Percentiles rank a stretch among this genome's conserved stretches.
Evolutionary conservation across 2,797 vertebrate species (phyloP).

Genomic region (Sebastolobus alascanus): DNA sequence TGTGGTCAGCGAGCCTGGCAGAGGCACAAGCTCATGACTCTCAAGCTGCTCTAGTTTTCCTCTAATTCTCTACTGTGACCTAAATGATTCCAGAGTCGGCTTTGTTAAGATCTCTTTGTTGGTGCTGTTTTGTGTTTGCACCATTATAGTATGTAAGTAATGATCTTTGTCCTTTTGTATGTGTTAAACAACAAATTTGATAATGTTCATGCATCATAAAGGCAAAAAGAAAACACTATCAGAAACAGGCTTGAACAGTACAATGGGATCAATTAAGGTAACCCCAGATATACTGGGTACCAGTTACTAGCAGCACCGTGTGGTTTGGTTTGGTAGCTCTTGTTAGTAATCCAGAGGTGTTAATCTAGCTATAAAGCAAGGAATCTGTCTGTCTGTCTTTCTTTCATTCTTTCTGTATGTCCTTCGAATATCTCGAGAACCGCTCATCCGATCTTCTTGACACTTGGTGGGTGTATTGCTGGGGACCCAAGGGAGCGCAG

Average conservation of each 20-base stretch:
- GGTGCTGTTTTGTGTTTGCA: not conserved
- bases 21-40: conserved; percentile 61
- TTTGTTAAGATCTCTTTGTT: conserved; percentile 21
- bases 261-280: not conserved
- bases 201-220: not conserved
- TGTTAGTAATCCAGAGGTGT: too few species aligned
- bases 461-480: too few species aligned
- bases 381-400: too few species aligned
- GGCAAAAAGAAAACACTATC: not conserved
- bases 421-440: too few species aligned
- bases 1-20: conserved; percentile 78
- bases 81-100: conserved; percentile 60
- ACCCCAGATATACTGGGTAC: not conserved
- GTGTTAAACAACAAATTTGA: not conserved
- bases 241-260: not conserved
- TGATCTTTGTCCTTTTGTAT: not conserved
- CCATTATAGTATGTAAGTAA: not conserved
- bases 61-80: conserved; percentile 58
- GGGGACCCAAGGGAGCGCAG: too few species aligned
- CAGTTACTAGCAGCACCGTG: not conserved
- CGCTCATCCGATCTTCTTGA: too few species aligned
- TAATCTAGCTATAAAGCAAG: too few species aligned
- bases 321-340: conserved; percentile 3
- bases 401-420: too few species aligned
- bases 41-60: conserved; percentile 67